Conservation (phyloP, 2,113 vertebrate species). For the Buteo buteo region DNA sequence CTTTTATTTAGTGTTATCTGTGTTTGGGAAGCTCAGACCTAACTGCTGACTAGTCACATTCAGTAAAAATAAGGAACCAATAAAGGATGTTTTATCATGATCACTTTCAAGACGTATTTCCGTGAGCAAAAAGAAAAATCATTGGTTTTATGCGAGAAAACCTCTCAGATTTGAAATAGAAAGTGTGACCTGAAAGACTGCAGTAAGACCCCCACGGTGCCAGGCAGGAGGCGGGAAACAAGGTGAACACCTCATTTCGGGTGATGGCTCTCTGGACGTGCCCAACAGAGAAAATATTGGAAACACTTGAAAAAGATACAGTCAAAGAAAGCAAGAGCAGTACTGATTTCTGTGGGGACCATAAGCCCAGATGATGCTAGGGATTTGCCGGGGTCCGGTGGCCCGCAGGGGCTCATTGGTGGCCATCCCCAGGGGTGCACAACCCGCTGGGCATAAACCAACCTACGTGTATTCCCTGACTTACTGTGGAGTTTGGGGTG, state of each 20-base stretch:
- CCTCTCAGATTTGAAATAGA: not conserved
- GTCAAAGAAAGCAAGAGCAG: not conserved
- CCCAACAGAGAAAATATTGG: not conserved
- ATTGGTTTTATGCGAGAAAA: not conserved
- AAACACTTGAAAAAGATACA: fast-evolving
- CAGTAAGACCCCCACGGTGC: fast-evolving
- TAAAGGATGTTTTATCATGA: not conserved
- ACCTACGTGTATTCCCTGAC: fast-evolving
- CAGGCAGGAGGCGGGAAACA: not conserved
- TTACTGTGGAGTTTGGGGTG: not conserved
- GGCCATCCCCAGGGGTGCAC: fast-evolving
- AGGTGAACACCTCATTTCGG: not conserved
- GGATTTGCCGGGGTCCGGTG: not conserved
- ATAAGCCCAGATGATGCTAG: not conserved
- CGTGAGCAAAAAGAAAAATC: not conserved
- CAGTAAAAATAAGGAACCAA: not conserved
- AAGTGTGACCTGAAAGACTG: not conserved
- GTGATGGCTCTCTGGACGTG: not conserved
- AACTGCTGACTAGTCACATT: not conserved
- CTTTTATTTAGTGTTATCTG: not conserved
- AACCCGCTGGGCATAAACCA: fast-evolving
- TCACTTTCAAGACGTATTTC: not conserved
- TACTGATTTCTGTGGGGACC: fast-evolving
- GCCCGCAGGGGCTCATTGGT: fast-evolving
- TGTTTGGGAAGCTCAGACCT: not conserved